Percentiles rank a stretch among this genome's conserved stretches.
These are phyloP conservation scores for Mythimna albipuncta DNA, from an alignment of 2,888 invertebrate species.

Conservation along the genomic window DNA sequence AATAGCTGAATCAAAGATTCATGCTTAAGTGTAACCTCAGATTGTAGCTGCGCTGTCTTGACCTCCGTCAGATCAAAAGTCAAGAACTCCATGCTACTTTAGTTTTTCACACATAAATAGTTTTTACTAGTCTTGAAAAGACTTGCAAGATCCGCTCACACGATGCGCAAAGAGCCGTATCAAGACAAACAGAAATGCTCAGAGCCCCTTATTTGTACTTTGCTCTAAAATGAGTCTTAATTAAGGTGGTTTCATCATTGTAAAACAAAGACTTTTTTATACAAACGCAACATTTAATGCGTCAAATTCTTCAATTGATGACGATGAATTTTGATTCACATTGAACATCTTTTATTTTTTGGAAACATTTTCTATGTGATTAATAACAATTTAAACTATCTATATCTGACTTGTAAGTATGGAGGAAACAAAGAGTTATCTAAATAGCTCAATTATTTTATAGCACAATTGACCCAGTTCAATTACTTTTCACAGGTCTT, in stretches of 20 bases:
- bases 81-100: constrained; percentile 37
- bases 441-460: constrained; percentile 39
- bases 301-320: background rate
- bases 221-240: constrained; percentile 32
- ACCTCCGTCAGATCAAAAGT: constrained; percentile 45
- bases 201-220: constrained; percentile 15
- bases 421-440: constrained; percentile 28
- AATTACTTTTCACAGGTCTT: constrained; percentile 12
- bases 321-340: background rate
- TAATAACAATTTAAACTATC: constrained; percentile 5
- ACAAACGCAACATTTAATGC: background rate
- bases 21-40: constrained; percentile 11
- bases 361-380: background rate
- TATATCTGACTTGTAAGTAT: constrained; percentile 11
- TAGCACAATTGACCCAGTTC: constrained; percentile 40
- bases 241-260: constrained; percentile 22
- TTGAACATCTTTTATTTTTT: background rate
- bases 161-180: constrained; percentile 45
- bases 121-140: constrained; percentile 36
- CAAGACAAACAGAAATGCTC: constrained; percentile 27
- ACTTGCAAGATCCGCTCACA: constrained; percentile 39
- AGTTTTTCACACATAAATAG: constrained; percentile 30
- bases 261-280: background rate
- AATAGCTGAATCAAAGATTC: constrained; percentile 9
- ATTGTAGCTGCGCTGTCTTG: constrained; percentile 28